phyloP scores from a whole-genome alignment of 2,888 invertebrate genomes.

The Drosophila multiciliata region DNA sequence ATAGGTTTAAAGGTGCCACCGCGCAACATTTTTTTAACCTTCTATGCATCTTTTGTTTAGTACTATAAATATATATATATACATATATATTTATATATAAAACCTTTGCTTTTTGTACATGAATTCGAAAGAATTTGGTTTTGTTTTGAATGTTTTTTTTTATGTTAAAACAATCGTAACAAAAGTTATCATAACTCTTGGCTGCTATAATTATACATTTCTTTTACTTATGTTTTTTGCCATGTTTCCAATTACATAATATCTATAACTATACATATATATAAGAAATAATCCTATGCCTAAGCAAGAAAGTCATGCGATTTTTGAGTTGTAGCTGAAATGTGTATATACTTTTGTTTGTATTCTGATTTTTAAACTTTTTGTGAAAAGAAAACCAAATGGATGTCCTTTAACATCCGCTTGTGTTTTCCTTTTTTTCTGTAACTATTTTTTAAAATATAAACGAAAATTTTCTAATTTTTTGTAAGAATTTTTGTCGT shows the following conservation, averaged over 20 bases:
- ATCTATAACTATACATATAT: slow-evolving; percentile 32
- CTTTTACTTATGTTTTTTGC: slow-evolving; percentile 58
- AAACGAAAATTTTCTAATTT: slow-evolving; percentile 22
- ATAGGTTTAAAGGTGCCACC: slow-evolving; percentile 29
- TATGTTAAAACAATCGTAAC: slow-evolving; percentile 13
- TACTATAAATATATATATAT: background rate
- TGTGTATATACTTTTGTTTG: slow-evolving; percentile 55
- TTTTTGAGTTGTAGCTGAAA: slow-evolving; percentile 75
- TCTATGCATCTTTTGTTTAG: slow-evolving; percentile 39
- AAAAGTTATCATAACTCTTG: slow-evolving; percentile 34
- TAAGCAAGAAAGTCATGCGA: slow-evolving; percentile 55
- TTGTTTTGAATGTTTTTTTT: slow-evolving; percentile 46
- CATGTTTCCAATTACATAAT: slow-evolving; percentile 57
- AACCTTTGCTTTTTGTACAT: slow-evolving; percentile 52
- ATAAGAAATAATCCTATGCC: slow-evolving; percentile 51
- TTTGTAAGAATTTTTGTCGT: slow-evolving; percentile 64
- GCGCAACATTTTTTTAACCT: slow-evolving; percentile 34
- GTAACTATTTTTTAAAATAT: slow-evolving; percentile 5
- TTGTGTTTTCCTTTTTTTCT: slow-evolving; percentile 8
- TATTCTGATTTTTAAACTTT: slow-evolving; percentile 35
- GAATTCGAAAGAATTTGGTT: slow-evolving; percentile 26
- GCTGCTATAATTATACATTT: slow-evolving; percentile 38
- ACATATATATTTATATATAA: background rate
- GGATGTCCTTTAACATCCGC: slow-evolving; percentile 19
- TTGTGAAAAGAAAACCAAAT: slow-evolving; percentile 12